Conservation (phyloP, 2,113 vertebrate species). For the Bos taurus region DNA sequence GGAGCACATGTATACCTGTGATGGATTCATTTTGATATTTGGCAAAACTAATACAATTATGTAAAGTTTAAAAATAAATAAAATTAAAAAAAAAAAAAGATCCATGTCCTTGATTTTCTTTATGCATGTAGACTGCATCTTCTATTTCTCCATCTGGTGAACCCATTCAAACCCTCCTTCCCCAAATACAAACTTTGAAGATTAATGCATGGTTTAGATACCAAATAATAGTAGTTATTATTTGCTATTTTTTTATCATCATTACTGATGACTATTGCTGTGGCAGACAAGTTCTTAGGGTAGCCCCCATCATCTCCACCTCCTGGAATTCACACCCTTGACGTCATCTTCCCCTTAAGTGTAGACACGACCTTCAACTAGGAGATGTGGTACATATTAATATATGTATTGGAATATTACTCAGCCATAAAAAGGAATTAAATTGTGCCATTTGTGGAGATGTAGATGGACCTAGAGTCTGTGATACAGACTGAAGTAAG, state of each 20-base stretch:
- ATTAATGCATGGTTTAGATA: not conserved
- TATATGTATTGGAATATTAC: not conserved
- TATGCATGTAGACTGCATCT: not conserved
- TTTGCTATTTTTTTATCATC: not conserved
- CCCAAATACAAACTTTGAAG: not conserved
- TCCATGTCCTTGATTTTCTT: not conserved
- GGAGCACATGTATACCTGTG: no score
- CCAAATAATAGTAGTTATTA: not conserved
- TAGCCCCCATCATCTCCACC: not conserved
- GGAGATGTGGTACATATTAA: not conserved
- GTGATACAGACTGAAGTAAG: not conserved
- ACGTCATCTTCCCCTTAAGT: not conserved
- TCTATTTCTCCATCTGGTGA: not conserved
- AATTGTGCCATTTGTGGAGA: not conserved
- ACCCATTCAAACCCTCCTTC: not conserved
- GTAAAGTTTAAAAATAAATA: no score
- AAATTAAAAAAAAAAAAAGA: no score
- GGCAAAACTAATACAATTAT: no score
- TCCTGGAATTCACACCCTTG: not conserved
- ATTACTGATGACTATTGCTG: not conserved
- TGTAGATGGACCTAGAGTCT: not conserved
- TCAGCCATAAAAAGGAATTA: not conserved
- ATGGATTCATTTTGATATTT: no score
- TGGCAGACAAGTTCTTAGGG: not conserved
- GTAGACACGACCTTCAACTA: not conserved